A percentile compares a stretch with the other conserved stretches of the same genome.
These are phyloP conservation scores for Tribolium madens DNA, from an alignment of 1,140 invertebrate species.

Conservation along the genomic window DNA sequence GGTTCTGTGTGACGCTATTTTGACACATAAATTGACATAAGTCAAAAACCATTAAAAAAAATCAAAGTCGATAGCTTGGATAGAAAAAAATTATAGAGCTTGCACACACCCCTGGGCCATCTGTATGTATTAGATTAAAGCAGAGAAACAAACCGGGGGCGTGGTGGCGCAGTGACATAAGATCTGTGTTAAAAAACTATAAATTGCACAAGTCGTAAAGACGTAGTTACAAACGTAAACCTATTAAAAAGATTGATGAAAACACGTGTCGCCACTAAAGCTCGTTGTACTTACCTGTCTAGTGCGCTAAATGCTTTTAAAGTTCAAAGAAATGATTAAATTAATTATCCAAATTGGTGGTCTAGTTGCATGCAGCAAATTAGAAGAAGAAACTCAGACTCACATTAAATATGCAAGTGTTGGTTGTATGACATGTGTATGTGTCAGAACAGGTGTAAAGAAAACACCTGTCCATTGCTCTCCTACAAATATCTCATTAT, in stretches of 20 bases:
- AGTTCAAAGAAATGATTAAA: conserved; percentile 35
- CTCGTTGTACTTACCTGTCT: neutral
- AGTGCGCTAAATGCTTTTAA: neutral
- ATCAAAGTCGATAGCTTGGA: no score
- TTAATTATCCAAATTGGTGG: conserved; percentile 44
- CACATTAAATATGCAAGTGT: conserved; percentile 44
- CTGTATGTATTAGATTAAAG: no score
- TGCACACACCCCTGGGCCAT: no score
- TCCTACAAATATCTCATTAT: conserved; percentile 41
- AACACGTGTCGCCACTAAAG: neutral
- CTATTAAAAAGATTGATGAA: conserved; percentile 17
- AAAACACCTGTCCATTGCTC: conserved; percentile 46
- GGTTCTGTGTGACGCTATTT: no score
- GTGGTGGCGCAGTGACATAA: no score
- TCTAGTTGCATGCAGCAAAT: conserved; percentile 46
- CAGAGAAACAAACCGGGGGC: no score
- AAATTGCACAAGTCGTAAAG: no score
- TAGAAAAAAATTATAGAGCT: no score
- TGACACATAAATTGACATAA: no score
- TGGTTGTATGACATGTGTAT: conserved; percentile 49
- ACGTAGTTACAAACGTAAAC: no score
- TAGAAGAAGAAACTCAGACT: conserved; percentile 30
- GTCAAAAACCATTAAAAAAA: no score
- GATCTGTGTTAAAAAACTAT: no score
- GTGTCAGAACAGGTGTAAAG: conserved; percentile 48